These are phyloP conservation scores for Pyrochroa serraticornis DNA, from an alignment of 2,888 invertebrate genomes.

Conservation along the genomic window DNA sequence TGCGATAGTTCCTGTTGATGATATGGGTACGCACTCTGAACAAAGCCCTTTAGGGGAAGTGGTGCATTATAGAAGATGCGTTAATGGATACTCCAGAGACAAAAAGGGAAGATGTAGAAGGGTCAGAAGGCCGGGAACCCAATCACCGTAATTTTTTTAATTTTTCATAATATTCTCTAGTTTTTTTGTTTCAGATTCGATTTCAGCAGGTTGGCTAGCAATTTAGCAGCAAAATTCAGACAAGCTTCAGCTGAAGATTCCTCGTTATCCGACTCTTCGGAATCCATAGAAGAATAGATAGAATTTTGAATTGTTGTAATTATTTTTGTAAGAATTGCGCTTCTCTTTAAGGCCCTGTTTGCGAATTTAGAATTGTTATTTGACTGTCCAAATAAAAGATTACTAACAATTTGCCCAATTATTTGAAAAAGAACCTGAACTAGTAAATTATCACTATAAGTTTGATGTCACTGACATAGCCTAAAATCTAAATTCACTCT, in stretches of 20 bases:
- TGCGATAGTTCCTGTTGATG: conserved; percentile 23
- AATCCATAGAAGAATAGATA: no score
- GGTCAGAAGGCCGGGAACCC: conserved; percentile 44
- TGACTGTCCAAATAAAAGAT: no score
- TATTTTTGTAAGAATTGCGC: no score
- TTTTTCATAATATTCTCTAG: conserved; percentile 6
- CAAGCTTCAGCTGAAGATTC: background rate
- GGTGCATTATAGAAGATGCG: conserved; percentile 46
- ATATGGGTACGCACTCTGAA: conserved; percentile 11
- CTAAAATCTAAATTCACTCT: no score
- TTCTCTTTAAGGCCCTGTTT: no score
- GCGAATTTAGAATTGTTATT: no score
- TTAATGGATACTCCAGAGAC: conserved; percentile 51
- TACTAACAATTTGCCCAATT: no score
- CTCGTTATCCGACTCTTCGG: no score
- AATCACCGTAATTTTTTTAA: conserved; percentile 40
- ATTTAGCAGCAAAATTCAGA: conserved; percentile 47
- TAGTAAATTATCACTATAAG: no score
- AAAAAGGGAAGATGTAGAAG: conserved; percentile 55
- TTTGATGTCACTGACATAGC: no score
- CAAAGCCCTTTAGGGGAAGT: conserved; percentile 42
- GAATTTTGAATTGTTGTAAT: no score
- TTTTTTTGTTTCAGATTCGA: conserved; percentile 46
- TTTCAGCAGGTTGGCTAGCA: conserved; percentile 49
- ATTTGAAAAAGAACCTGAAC: no score